Evolutionary conservation across 2,888 invertebrate species (phyloP), one percentile per base, ranked within the genome.

Genomic region (Apamea sordens): DNA sequence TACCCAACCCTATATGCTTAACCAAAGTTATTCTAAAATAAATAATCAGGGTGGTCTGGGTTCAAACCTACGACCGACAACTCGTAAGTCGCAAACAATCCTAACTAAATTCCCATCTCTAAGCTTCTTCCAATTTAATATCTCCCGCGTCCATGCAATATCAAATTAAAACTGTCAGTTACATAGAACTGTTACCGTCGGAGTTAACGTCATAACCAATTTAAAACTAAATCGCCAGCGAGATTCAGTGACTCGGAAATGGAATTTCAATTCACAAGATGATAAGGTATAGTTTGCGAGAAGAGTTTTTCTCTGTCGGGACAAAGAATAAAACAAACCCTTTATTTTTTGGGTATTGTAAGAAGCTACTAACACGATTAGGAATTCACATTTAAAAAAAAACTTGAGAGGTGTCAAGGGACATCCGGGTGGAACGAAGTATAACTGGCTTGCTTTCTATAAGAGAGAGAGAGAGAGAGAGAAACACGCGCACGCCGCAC

Each of bases 101-200:
- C n/a, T 47, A 28, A 28, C 18, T 1, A 69, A 5, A 72, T 79
- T 79, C 44, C 32, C 32, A 64, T 64, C n/a, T 67, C 10, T 15
- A 32, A 41, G 32, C 53, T 24, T 21, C n/a, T 41, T 61, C 28
- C 15, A 82, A 50, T 73, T 59, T 50, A 59, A 64, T 69, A 72
- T 50, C 13, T 61, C 28, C 21, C 64, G 69, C 47, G 32, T 69
- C 69, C 69, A 41, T 47, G 63, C 71, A 69, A 44, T 36, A 75
- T 75, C 64, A 59, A 79, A 79, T 79, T 79, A 73, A 32, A 56
- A 15, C 50, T 64, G 72, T 28, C 84, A 68, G 63, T 72, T 78
- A 75, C 50, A 69, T 36, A 59, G 8, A 64, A 28, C 24, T 47
- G 71, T 71, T 76, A 73, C 83, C 74, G 78, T 77, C 74, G 6